Evolutionary conservation across 1,140 invertebrate genomes (phyloP).

Genomic region (Monomorium pharaonis): DNA sequence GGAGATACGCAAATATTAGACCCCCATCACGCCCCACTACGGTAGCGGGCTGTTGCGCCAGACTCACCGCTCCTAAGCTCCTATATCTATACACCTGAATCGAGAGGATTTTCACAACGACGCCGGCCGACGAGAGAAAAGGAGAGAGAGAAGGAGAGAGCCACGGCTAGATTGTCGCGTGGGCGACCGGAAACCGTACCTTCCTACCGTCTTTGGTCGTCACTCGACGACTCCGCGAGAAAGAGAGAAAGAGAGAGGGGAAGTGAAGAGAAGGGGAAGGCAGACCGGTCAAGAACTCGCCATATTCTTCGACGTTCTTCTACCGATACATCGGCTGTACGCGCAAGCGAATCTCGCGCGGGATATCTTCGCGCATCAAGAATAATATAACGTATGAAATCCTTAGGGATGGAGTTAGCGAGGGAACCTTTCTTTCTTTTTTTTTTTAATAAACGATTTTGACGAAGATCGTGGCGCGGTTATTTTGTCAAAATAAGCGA

Average conservation of each 20-base stretch:
- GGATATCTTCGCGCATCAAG: background rate
- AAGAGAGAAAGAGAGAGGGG: slow-evolving; percentile 54
- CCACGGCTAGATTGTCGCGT: slow-evolving; percentile 80
- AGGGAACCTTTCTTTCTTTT: background rate
- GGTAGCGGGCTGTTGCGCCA: slow-evolving; percentile 72
- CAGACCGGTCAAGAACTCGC: slow-evolving; percentile 72
- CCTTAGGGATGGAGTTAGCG: background rate
- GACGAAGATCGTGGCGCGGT: background rate
- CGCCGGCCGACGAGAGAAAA: slow-evolving; percentile 54
- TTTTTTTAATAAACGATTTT: background rate
- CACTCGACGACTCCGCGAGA: slow-evolving; percentile 69
- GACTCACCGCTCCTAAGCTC: slow-evolving; percentile 71
- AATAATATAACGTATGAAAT: background rate
- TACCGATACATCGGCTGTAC: slow-evolving; percentile 60
- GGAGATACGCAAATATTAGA: slow-evolving; percentile 54
- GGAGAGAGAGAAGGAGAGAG: slow-evolving; percentile 58
- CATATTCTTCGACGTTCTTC: slow-evolving; percentile 72
- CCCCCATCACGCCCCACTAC: slow-evolving; percentile 55
- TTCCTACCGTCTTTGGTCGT: slow-evolving; percentile 83
- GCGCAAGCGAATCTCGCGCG: slow-evolving; percentile 58
- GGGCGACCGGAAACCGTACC: slow-evolving; percentile 84
- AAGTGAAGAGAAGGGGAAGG: slow-evolving; percentile 62
- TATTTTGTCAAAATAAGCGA: background rate
- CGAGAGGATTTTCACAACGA: slow-evolving; percentile 75
- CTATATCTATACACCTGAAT: slow-evolving; percentile 75